Evolutionary conservation across 2,797 vertebrate genomes (phyloP).

Genomic region (Garrulus glandarius): DNA sequence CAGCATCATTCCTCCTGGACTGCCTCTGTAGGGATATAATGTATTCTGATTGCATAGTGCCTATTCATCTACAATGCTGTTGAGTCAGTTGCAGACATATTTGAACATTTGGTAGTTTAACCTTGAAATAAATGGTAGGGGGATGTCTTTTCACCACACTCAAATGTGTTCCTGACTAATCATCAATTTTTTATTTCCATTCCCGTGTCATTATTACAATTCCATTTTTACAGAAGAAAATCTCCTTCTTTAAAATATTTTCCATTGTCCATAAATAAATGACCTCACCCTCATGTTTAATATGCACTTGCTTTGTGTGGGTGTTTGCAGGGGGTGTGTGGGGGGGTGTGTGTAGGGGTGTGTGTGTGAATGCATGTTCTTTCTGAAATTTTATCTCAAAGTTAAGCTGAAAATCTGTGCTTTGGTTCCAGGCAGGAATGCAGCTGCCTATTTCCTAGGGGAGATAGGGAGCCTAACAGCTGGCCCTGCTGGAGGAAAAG

Average conservation of each 20-base stretch:
- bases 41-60: slow-evolving; percentile 1
- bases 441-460: not conserved
- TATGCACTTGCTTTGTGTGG: not conserved
- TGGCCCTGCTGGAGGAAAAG: not conserved
- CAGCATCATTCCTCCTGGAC: not conserved
- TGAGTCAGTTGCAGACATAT: slow-evolving; percentile 11
- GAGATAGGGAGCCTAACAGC: not conserved
- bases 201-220: not conserved
- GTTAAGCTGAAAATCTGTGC: not conserved
- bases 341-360: not conserved
- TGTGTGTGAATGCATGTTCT: not conserved
- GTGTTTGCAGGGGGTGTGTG: not conserved
- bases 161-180: not conserved
- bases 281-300: not conserved
- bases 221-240: slow-evolving; percentile 10
- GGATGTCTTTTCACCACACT: not conserved
- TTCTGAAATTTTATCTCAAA: not conserved
- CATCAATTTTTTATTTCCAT: not conserved
- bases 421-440: not conserved
- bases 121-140: slow-evolving; percentile 27
- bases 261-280: not conserved
- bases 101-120: slow-evolving; percentile 28
- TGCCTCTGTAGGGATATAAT: not conserved
- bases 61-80: slow-evolving; percentile 17
- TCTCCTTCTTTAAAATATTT: not conserved